Base-by-base conservation (phyloP, 2,888 invertebrate species). In the Conops quadrifasciatus region DNA sequence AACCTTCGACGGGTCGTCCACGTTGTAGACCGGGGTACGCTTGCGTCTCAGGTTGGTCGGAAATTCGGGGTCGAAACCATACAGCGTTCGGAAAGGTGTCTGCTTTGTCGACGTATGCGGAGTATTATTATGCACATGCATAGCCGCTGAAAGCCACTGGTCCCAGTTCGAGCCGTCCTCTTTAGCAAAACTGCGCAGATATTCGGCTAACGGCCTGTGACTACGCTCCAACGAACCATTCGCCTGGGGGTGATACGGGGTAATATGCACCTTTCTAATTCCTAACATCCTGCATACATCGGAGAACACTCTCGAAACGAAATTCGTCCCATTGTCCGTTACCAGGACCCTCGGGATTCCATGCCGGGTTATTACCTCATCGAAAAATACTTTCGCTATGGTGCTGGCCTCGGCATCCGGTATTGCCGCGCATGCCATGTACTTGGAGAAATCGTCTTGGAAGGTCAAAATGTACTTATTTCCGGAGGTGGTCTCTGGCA, bases 121-220 rank as follows among this genome's bases (percentile, higher is more conserved):
- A n/a, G n/a, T n/a, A n/a, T n/a, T n/a, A n/a, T n/a, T n/a, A n/a
- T n/a, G n/a, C n/a, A n/a, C n/a, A n/a, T 70, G 72, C 67, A 70
- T 67, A 1, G 71, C 71, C 16, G 51, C 26, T 9, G 60, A 13
- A 7, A 72, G 30, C 60, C 63, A 72, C 30, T 74, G 70, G 16
- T 74, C 74, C 74, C 73, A 73, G 30, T 71, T 73, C 16, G 51
- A 51, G 28, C 58, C 63, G 45, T 60, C 67, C 28, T 72, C 70
- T 2, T 62, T 45, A 0, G 47, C 67, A 30, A 71, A 70, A 24
- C 67, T 67, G 28, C 69, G 16, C 1, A 72, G 21, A 45, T 70
- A 70, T 47, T 70, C 72, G 5, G 64, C 67, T 49, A 75, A 21
- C 1, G 71, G 67, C 11, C 72, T 21, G 19, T 67, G 49, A 62